Evolutionary conservation across 2,797 vertebrate genomes (phyloP), one percentile per base, ranked within the genome.

Genomic region (Alosa sapidissima): DNA sequence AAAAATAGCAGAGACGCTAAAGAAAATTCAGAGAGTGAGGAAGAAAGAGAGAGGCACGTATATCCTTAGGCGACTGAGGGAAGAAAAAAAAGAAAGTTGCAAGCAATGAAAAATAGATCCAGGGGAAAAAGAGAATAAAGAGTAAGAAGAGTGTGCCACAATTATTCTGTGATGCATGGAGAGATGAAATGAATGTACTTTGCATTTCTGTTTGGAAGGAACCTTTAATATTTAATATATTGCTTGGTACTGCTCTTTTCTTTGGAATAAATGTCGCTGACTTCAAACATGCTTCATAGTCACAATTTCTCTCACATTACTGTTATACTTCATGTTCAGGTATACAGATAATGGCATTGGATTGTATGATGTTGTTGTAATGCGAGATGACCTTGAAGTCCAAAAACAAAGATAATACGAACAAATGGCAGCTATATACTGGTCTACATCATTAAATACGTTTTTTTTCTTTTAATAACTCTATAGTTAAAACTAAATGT

Each of bases 31-130:
- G 81, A 81, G 24, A 24, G 19, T 16, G 81, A 36, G 54, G 72
- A 75, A 85, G 24, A 83, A 41, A 81, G 19, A 75, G 65, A 14
- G 36, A 28, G 68, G 82, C 36, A 41, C 58, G 5, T 86, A 21
- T 84, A 83, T 90, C 87, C 91, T 92, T 89, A 36, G 82, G 91
- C 88, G 82, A 88, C 62, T 82, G 81, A 4, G n/a, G 68, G 36
- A 41, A 9, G 65, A 65, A 33, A 75, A 41, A 68, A 45, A 45
- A 45, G 36, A 36, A 75, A 45, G 33, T 41, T 75, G 68, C 68
- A 75, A 41, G 68, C 68, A 75, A 14, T 45, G 68, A 88, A 55
- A 78, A 86, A 87, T 83, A 84, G 54, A 81, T 49, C 81, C 81
- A 85, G 88, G 90, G 78, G 48, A 84, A 36, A 87, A 81, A 84